Percentiles rank a stretch among this genome's conserved stretches.
Conservation (phyloP, 2,113 vertebrate species). For the Chloebia gouldiae region DNA sequence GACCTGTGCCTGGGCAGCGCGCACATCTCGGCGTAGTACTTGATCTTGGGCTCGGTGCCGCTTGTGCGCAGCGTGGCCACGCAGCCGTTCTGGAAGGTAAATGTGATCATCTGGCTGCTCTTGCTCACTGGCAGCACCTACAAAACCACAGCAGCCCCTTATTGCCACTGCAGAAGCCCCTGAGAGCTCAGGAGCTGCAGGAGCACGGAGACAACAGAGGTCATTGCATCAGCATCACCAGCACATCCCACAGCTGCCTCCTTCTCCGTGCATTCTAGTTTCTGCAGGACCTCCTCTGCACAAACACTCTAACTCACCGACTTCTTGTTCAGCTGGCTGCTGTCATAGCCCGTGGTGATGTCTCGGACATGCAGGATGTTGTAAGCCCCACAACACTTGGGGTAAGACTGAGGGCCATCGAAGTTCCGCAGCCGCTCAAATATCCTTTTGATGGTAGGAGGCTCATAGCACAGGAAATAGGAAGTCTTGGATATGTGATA, state of each 20-base stretch:
- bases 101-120: slow-evolving; percentile 95
- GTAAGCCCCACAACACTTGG: slow-evolving; percentile 77
- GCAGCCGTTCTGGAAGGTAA: slow-evolving; percentile 88
- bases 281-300: background rate
- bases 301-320: slow-evolving; percentile 72
- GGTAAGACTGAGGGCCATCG: slow-evolving; percentile 75
- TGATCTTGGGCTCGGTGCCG: slow-evolving; percentile 97
- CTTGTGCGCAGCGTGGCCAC: slow-evolving; percentile 91
- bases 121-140: slow-evolving; percentile 88
- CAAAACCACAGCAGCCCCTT: background rate
- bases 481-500: slow-evolving; percentile 90
- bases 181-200: background rate
- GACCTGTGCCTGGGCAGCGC: slow-evolving; percentile 83
- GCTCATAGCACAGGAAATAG: slow-evolving; percentile 89
- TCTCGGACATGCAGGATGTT: slow-evolving; percentile 83
- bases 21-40: slow-evolving; percentile 92
- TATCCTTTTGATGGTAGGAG: slow-evolving; percentile 85
- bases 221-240: accelerated
- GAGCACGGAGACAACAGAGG: accelerated
- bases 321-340: slow-evolving; percentile 80
- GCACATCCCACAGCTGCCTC: accelerated
- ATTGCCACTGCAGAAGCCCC: background rate
- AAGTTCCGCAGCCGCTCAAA: slow-evolving; percentile 88
- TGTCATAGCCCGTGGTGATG: slow-evolving; percentile 91
- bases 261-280: accelerated